Conservation (phyloP, 2,797 vertebrate genomes). For the Petrocephalus sullivani region DNA sequence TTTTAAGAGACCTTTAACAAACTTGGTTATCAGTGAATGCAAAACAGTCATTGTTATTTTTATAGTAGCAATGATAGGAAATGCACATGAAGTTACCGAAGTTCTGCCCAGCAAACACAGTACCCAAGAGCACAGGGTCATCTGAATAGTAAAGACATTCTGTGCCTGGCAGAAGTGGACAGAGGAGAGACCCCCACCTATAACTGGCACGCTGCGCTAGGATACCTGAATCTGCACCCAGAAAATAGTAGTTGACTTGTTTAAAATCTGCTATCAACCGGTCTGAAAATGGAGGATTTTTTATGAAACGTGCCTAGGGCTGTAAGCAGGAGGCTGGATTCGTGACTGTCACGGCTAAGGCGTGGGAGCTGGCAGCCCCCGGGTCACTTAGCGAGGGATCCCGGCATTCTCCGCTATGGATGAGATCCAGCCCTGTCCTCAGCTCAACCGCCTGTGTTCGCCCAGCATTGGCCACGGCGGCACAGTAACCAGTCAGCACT, state of each 20-base stretch:
- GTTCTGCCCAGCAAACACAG: background rate
- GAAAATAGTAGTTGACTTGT: background rate
- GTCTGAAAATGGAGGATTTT: background rate
- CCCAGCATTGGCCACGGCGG: background rate
- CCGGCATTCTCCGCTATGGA: background rate
- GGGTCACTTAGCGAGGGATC: slow-evolving; percentile 7
- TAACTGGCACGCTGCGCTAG: background rate
- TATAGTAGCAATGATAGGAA: background rate
- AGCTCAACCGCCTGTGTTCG: background rate
- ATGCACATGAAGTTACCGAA: background rate
- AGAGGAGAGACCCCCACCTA: background rate
- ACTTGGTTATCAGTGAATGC: background rate
- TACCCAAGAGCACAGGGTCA: background rate
- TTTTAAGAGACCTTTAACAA: background rate
- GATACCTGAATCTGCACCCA: background rate
- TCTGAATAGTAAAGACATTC: background rate
- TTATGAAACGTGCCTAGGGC: background rate
- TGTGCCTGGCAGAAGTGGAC: background rate
- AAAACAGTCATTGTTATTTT: background rate
- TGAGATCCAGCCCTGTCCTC: slow-evolving; percentile 12
- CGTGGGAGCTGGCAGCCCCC: background rate
- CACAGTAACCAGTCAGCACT: background rate
- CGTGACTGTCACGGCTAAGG: background rate
- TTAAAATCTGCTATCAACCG: background rate
- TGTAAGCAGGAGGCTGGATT: background rate